These are phyloP conservation scores for Cynodonichthys magdalenae DNA, from an alignment of 2,797 vertebrate genomes.

Conservation along the genomic window DNA sequence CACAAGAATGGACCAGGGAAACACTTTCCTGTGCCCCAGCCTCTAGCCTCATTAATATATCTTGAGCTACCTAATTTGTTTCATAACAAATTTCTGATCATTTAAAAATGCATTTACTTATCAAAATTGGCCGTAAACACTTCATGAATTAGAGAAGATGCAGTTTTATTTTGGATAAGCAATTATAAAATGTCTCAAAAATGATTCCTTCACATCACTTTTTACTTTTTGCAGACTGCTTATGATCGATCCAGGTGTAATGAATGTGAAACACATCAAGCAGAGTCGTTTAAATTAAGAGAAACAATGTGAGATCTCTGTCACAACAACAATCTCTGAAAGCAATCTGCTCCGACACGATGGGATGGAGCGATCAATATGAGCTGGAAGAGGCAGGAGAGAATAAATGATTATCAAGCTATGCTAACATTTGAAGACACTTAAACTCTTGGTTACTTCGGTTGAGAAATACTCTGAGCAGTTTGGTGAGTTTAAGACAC, in stretches of 20 bases:
- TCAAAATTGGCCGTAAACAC: too few relatives aligned
- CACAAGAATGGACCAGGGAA: constrained; percentile 39
- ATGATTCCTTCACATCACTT: background rate
- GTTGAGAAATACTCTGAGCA: constrained; percentile 30
- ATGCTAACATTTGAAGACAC: constrained; percentile 45
- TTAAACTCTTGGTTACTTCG: constrained; percentile 33
- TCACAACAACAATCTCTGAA: constrained; percentile 57
- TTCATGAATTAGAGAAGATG: too few relatives aligned
- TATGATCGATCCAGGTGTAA: constrained; percentile 44
- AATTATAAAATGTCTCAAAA: too few relatives aligned
- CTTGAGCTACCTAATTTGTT: too few relatives aligned
- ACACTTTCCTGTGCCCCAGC: background rate
- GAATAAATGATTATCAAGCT: constrained; percentile 56
- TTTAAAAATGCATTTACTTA: too few relatives aligned
- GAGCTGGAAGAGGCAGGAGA: constrained; percentile 46
- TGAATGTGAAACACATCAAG: constrained; percentile 27
- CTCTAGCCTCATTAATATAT: too few relatives aligned
- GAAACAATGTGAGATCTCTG: constrained; percentile 48
- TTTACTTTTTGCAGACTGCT: constrained; percentile 12
- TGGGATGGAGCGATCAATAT: constrained; percentile 62
- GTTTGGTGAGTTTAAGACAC: constrained; percentile 21
- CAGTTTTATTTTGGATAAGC: too few relatives aligned
- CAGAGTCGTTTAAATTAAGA: constrained; percentile 27
- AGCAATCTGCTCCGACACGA: constrained; percentile 62
- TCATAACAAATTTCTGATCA: too few relatives aligned